Base-by-base conservation (phyloP, 2,888 invertebrate species). In the Synergus umbraculus region DNA sequence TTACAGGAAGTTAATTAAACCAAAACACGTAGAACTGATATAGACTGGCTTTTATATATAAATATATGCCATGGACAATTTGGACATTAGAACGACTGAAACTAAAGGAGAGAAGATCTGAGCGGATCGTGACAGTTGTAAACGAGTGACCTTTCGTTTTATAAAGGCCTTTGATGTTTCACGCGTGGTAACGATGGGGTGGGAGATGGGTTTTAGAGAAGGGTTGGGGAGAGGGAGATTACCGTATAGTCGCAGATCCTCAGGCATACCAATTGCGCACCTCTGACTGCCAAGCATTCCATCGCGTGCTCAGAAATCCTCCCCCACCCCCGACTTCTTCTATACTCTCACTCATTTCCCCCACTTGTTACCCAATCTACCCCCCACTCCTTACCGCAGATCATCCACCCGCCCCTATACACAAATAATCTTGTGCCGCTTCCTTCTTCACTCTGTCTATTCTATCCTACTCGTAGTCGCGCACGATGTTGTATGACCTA, bases 221-320 rank as follows among this genome's bases (percentile, higher is more conserved):
- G 44, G 22, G 44, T 44, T 12, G 22, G 67, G 44, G 43, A 12
- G 12, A 44, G 44, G 13, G 46, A 37, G 69, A 49, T 22, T 69
- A 18, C 46, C 29, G n/a, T 65, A 58, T 58, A 73, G 73, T 37
- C 54, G 54, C 54, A 73, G 29, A 37, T 44, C 44, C 44, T 43
- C 66, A 66, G 43, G 81, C 77, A 77, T 78, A 81, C 77, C 80
- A 83, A 83, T 81, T 81, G 85, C 81, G 86, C 84, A 87, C 83
- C 87, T 84, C 85, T 86, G 85, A 84, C 85, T 87, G 85, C 77
- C 84, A 84, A 86, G 85, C 87, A 88, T 88, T 88, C 85, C 85
- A 86, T 85, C 84, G 83, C 85, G 86, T 87, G 82, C 63, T 69
- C 79, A 65, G 69, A 60, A 63, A 65, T 64, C 44, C 22, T 49